phyloP scores from a whole-genome alignment of 1,140 invertebrate genomes.

The Lysiphlebus fabarum region DNA sequence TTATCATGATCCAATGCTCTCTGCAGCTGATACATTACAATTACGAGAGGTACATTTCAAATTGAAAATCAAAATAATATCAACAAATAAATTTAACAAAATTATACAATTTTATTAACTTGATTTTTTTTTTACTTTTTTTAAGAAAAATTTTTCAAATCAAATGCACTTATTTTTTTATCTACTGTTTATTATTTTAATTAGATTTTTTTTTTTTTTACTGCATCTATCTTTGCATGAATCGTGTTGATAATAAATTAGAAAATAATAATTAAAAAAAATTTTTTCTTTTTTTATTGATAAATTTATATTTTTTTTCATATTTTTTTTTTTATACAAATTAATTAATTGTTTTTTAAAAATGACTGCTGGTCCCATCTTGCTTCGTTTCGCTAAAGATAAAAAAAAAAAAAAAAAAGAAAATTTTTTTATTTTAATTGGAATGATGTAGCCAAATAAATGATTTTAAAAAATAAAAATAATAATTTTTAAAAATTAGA shows the following conservation, averaged over 20 bases:
- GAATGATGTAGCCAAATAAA: neutral
- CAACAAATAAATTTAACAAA: no score
- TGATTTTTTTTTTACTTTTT: no score
- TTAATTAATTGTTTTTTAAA: no score
- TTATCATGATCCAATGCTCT: constrained; percentile 72
- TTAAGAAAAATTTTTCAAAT: no score
- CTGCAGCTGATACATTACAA: constrained; percentile 58
- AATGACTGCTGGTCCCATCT: constrained; percentile 53
- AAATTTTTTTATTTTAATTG: neutral
- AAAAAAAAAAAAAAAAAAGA: constrained; percentile 10
- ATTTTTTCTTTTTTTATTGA: constrained; percentile 19
- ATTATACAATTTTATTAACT: no score
- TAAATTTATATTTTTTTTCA: no score
- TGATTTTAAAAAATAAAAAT: neutral
- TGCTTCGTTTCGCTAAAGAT: constrained; percentile 42
- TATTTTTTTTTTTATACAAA: no score
- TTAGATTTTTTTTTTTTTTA: no score
- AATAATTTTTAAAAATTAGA: neutral
- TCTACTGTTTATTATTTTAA: no score
- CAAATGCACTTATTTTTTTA: no score
- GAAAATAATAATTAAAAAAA: constrained; percentile 3
- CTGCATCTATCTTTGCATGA: no score
- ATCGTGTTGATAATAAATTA: neutral
- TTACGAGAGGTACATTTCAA: constrained; percentile 53
- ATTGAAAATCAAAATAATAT: neutral